These are phyloP conservation scores for Conger conger DNA, from an alignment of 2,113 vertebrate genomes.

Conservation along the genomic window DNA sequence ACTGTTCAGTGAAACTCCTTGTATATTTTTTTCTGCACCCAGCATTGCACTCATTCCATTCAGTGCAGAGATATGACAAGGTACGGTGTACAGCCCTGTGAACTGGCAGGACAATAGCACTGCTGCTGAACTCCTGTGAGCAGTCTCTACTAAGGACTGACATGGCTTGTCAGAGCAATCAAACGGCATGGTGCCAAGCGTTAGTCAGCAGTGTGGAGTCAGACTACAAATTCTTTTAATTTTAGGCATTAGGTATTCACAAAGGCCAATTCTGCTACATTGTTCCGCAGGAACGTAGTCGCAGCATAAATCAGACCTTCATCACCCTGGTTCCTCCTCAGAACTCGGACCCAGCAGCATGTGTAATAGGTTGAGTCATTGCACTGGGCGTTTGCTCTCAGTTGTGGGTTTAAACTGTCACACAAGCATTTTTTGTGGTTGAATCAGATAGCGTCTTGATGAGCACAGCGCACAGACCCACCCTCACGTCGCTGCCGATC, in stretches of 20 bases:
- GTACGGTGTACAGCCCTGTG: slow-evolving; percentile 7
- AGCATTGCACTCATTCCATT: slow-evolving; percentile 44
- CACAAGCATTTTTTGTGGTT: slow-evolving; percentile 20
- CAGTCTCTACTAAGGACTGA: slow-evolving; percentile 1
- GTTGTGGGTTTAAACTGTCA: not conserved
- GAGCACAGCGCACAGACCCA: slow-evolving; percentile 48
- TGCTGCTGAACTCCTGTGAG: slow-evolving; percentile 28
- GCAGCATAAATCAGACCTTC: not conserved
- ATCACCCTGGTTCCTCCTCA: not conserved
- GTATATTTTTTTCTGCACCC: not conserved
- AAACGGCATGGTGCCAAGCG: not conserved
- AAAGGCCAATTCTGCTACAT: not conserved
- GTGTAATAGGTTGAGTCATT: not conserved
- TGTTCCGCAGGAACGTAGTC: not conserved
- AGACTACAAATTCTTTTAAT: not conserved
- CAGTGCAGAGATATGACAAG: slow-evolving; percentile 7
- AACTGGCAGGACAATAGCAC: not conserved
- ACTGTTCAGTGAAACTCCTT: slow-evolving; percentile 24
- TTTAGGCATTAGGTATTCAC: not conserved
- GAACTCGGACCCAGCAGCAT: too few relatives aligned
- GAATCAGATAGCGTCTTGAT: not conserved
- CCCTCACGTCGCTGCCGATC: slow-evolving; percentile 81
- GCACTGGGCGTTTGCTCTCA: not conserved
- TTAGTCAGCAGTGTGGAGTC: not conserved
- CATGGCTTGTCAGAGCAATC: not conserved